Base-by-base conservation (phyloP, 2,888 invertebrate genomes). In the Mesopsocus fuscifrons region DNA sequence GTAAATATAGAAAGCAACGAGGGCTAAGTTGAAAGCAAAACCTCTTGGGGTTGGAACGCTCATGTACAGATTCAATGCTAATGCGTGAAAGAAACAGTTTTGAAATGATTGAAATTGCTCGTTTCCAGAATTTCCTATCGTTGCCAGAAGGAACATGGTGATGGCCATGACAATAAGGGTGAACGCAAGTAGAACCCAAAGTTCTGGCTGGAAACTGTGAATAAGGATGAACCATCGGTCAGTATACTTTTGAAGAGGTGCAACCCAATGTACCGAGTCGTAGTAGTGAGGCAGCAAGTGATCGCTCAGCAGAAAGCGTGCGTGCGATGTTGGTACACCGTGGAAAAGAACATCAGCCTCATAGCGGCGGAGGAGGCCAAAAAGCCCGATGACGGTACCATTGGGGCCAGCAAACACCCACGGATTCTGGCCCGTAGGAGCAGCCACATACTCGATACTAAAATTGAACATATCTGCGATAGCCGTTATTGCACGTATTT, bases 331-430 rank as follows among this genome's bases (percentile, higher is more conserved):
- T 38, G 6, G 3, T 5, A 21, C 6, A 11, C 38, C 38, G 38
- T 38, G 38, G 21, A 38, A 38, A 6, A 38, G 11, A 16, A 38
- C 20, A 38, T 38, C 38, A 9, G 38, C 38, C 20, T 38, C 38
- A 18, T 13, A 6, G 3, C 38, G 38, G 21, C 20, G 13, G 6
- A 38, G 18, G 3, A 38, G 20, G 3, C 38, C 38, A 17, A 38
- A 38, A 18, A 21, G 17, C n/a, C 38, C 38, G 18, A 3, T 18
- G 6, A 17, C 20, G 15, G 5, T 3, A 5, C 20, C 20, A 38
- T 18, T 38, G n/a, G 18, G 3, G 4, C 5, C 8, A n/a, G 5
- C 20, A 20, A 38, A 9, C 5, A 17, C 16, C 9, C 8, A 38
- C 11, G 38, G 38, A 5, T 38, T 38, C 20, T 38, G 18, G 13